Percentiles rank a stretch among this genome's conserved stretches.
Conservation (phyloP, 2,888 invertebrate species). For the Nephrotoma guestfalica region DNA sequence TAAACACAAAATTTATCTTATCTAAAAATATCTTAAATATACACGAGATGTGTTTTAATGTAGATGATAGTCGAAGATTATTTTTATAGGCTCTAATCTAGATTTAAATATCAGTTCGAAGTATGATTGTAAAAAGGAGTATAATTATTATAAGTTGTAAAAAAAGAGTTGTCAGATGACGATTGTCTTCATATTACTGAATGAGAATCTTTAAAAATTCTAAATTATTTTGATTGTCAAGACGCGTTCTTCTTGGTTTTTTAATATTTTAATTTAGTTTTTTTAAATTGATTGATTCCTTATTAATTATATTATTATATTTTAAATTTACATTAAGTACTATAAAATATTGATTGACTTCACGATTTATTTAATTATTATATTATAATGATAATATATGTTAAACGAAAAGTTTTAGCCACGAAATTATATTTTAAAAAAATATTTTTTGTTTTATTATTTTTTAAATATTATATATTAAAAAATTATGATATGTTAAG, state of each 20-base stretch:
- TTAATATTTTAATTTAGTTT: background rate
- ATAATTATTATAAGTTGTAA: background rate
- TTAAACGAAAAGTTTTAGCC: background rate
- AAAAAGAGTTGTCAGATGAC: constrained; percentile 8
- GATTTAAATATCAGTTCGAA: background rate
- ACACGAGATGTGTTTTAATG: background rate
- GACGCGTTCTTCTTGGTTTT: constrained; percentile 25
- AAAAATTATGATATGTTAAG: background rate
- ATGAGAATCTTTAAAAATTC: constrained; percentile 1
- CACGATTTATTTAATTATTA: background rate
- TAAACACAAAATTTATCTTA: constrained; percentile 2
- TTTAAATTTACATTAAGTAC: background rate
- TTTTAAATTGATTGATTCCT: background rate
- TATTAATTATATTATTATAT: background rate
- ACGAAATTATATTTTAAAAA: background rate
- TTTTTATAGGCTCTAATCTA: background rate
- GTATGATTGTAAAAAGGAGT: background rate
- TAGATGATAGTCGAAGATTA: background rate
- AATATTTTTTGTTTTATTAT: background rate
- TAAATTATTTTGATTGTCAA: constrained; percentile 29
- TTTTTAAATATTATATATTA: background rate
- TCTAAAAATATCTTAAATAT: constrained; percentile 1
- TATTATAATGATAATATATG: background rate
- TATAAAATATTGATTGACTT: background rate
- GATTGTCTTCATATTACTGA: constrained; percentile 7